Base-by-base conservation (phyloP, 2,888 invertebrate genomes). In the Rhagophthalmus giganteus region DNA sequence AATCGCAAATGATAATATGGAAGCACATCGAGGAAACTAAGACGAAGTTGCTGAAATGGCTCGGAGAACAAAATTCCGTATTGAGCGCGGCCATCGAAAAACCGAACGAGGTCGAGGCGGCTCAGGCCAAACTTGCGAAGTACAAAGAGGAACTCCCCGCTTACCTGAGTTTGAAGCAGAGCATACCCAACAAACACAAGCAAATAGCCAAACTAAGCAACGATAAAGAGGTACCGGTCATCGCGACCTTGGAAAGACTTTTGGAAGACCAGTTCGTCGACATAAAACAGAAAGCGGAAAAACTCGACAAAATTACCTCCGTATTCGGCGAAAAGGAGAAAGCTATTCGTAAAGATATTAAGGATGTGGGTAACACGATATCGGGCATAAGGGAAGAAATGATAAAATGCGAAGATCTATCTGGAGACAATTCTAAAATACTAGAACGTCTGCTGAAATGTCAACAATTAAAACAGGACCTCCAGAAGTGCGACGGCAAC, bases 1-100 rank as follows among this genome's bases (percentile, higher is more conserved):
- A 96, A 74, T 89, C 91, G 0, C 93, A 95, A 73, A 80, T 88
- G 0, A 86, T 90, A n/a, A 87, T 94, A 40, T 95, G 94, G 94
- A 88, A 91, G 64, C 93, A 94, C 71, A 88, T 96, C 24, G 89
- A 92, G 61, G 90, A 90, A 50, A 85, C 87, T 0, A 91, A 90
- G 68, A 87, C 87, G 56, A 91, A 91, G 69, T 78, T 95, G 2
- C 75, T 88, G 0, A 82, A 85, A 12, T 96, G 96, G 96, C 70
- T 94, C 3, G 83, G 84, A 50, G 87, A 90, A 68, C 93, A 90
- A 12, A 88, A 88, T 47, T 85, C 87, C 60, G 84, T 84, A 24
- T 77, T 96, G 2, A 83, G 84, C 32, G 84, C 86, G 60, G 88
- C 90, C 14, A 82, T 86, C 39, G 86, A 87, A 54, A 87, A 88